These are phyloP conservation scores for Huso huso DNA, from an alignment of 2,797 vertebrate genomes.

Conservation along the genomic window DNA sequence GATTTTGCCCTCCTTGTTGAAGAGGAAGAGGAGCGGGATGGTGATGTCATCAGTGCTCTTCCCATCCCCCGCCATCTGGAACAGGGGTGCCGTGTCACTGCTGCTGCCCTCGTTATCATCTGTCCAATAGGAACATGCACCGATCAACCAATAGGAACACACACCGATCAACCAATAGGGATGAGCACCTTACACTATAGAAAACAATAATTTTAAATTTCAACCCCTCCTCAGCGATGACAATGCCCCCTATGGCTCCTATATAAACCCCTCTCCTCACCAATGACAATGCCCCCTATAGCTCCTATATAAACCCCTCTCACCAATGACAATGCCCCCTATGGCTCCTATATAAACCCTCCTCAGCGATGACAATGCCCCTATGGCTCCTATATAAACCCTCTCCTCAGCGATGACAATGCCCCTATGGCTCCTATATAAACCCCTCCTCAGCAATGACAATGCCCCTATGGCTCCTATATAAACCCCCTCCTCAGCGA, in stretches of 20 bases:
- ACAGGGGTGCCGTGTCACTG: constrained; percentile 94
- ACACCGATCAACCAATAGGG: background rate
- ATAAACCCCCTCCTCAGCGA: constrained; percentile 63
- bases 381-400: too few species aligned
- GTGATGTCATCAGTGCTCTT: constrained; percentile 88
- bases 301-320: constrained; percentile 50
- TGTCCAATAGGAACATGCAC: constrained; percentile 33
- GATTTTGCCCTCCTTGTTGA: constrained; percentile 95
- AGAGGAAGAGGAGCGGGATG: constrained; percentile 90
- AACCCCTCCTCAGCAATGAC: too few species aligned
- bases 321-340: too few species aligned
- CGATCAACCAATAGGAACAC: background rate
- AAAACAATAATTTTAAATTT: too few species aligned
- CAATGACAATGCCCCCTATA: constrained; percentile 92
- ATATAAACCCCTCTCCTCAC: constrained; percentile 50
- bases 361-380: too few species aligned
- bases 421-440: constrained; percentile 75
- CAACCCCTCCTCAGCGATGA: too few species aligned
- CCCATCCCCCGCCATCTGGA: constrained; percentile 97
- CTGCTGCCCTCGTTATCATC: constrained; percentile 98
- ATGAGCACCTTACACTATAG: too few species aligned
- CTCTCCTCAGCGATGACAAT: constrained; percentile 85
- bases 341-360: too few species aligned
- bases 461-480: too few species aligned
- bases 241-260: too few species aligned